Conservation (phyloP, 1,140 invertebrate genomes). For the silkworm (Bombyx mori) region DNA sequence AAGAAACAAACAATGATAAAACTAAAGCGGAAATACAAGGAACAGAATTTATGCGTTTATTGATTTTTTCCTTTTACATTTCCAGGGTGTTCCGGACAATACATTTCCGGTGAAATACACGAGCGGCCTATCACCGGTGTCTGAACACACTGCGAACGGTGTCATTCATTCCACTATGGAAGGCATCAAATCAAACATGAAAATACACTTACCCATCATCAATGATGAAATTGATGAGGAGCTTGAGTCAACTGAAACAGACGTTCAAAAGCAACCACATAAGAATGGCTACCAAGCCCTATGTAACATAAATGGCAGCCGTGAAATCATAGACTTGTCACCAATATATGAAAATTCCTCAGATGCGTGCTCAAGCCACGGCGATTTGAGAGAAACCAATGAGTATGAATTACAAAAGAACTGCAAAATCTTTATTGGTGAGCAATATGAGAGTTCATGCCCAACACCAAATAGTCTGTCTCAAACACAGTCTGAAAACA, state of each 20-base stretch:
- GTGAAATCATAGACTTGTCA: slow-evolving; percentile 67
- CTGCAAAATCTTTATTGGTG: slow-evolving; percentile 52
- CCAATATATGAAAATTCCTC: slow-evolving; percentile 70
- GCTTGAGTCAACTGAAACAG: slow-evolving; percentile 34
- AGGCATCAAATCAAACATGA: slow-evolving; percentile 67
- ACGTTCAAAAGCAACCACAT: slow-evolving; percentile 35
- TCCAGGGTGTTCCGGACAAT: slow-evolving; percentile 47
- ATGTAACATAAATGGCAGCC: slow-evolving; percentile 46
- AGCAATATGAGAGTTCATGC: slow-evolving; percentile 61
- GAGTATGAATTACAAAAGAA: slow-evolving; percentile 56
- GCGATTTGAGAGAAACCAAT: slow-evolving; percentile 52
- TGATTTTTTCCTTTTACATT: slow-evolving; percentile 7
- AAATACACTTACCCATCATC: slow-evolving; percentile 67
- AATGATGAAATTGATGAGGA: slow-evolving; percentile 66
- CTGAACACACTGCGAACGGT: slow-evolving; percentile 62
- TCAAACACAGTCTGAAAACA: slow-evolving; percentile 68
- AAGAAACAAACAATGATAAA: too few species aligned
- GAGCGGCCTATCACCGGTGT: slow-evolving; percentile 57
- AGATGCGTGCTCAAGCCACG: slow-evolving; percentile 67
- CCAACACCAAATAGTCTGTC: slow-evolving; percentile 64
- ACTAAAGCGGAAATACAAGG: background rate
- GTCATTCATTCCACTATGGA: slow-evolving; percentile 64
- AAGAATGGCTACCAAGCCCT: slow-evolving; percentile 65
- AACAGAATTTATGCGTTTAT: background rate
- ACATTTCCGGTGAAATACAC: slow-evolving; percentile 61